Conservation (phyloP, 2,113 vertebrate genomes). For the Eulacestoma nigropectus region DNA sequence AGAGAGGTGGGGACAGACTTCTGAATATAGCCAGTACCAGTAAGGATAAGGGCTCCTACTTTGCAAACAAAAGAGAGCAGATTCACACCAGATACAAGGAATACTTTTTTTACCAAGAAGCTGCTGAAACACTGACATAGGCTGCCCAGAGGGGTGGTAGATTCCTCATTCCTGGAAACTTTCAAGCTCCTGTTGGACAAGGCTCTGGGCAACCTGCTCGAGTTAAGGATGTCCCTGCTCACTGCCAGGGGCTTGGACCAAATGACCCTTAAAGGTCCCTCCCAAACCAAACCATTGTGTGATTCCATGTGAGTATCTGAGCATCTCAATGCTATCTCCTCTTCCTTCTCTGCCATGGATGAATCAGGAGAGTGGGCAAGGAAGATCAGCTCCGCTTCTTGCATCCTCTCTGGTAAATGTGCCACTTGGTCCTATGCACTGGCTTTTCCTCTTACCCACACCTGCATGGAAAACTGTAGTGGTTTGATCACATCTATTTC, state of each 20-base stretch:
- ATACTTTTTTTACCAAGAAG: rapidly evolving
- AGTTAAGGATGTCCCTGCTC: neutral
- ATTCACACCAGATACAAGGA: neutral
- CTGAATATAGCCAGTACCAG: neutral
- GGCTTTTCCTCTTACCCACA: neutral
- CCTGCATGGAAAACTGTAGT: neutral
- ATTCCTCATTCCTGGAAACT: neutral
- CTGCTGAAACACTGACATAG: rapidly evolving
- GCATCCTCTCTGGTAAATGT: neutral
- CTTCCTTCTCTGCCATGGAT: neutral
- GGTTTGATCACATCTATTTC: no score
- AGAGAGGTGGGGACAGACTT: neutral
- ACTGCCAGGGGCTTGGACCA: neutral
- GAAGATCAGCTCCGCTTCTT: neutral
- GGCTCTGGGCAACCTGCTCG: neutral
- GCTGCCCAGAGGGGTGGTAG: neutral
- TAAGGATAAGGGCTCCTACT: neutral
- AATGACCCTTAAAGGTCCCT: neutral
- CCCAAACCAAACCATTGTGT: neutral
- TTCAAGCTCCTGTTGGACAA: rapidly evolving
- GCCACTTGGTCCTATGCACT: neutral
- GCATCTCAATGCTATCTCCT: neutral
- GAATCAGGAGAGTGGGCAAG: rapidly evolving
- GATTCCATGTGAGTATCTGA: neutral
- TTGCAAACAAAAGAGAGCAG: neutral